Evolutionary conservation across 2,888 invertebrate genomes (phyloP).

Genomic region (Pocota personata): DNA sequence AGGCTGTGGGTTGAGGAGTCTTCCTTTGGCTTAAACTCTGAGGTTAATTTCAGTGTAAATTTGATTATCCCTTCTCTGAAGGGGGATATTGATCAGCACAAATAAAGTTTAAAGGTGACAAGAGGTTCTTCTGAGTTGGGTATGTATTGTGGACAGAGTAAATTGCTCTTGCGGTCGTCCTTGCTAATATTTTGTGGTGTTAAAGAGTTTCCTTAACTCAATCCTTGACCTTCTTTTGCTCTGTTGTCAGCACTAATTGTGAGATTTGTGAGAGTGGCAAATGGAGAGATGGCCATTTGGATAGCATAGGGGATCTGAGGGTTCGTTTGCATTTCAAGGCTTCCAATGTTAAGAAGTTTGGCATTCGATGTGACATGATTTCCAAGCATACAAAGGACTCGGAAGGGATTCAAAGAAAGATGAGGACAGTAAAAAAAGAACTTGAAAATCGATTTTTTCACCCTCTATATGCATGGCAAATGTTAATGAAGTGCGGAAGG

Average conservation of each 20-base stretch:
- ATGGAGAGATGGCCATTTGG: constrained; percentile 16
- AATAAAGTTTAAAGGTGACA: constrained; percentile 64
- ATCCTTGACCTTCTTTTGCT: constrained; percentile 66
- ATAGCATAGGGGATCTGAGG: constrained; percentile 7
- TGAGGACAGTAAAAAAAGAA: background rate
- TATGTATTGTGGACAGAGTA: constrained; percentile 26
- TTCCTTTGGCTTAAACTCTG: constrained; percentile 26
- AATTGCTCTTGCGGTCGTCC: constrained; percentile 56
- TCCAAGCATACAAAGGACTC: constrained; percentile 42
- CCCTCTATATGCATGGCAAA: background rate
- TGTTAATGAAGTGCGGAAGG: constrained; percentile 25
- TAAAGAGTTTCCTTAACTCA: constrained; percentile 30
- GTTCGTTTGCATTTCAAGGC: constrained; percentile 31
- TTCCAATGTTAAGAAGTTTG: constrained; percentile 49
- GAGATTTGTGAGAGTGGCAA: constrained; percentile 6
- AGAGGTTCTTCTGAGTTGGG: constrained; percentile 34
- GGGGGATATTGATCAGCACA: constrained; percentile 54
- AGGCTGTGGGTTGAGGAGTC: background rate
- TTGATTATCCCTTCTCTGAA: constrained; percentile 58
- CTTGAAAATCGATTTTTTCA: background rate
- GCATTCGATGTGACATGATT: constrained; percentile 56
- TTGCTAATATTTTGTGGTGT: constrained; percentile 56
- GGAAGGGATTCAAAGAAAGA: background rate
- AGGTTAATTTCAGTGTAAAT: constrained; percentile 67
- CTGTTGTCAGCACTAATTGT: constrained; percentile 53